phyloP scores from a whole-genome alignment of 2,113 vertebrate genomes.

The Lophius piscatorius region DNA sequence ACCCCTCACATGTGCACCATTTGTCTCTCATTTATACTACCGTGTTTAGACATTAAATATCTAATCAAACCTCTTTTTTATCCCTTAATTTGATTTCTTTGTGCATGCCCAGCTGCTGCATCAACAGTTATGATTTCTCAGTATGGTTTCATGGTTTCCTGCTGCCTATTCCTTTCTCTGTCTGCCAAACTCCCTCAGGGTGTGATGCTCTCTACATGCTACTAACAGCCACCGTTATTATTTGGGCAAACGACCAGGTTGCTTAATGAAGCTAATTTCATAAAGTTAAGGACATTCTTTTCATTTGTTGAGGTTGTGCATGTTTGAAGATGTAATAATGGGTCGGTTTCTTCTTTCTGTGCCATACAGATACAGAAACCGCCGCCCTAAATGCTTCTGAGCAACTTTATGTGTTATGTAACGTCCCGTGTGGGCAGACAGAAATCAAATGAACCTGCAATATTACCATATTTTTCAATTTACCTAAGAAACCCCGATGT shows the following conservation, averaged over 20 bases:
- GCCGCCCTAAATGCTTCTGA: no score
- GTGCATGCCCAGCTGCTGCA: slow-evolving; percentile 20
- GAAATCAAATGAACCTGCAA: not conserved
- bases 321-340: no score
- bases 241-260: not conserved
- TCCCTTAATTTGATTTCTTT: slow-evolving; percentile 18
- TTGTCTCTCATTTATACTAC: slow-evolving; percentile 3
- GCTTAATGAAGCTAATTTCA: slow-evolving; percentile 3
- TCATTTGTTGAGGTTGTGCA: not conserved
- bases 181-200: not conserved
- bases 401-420: no score
- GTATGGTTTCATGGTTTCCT: slow-evolving; percentile 5
- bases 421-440: not conserved
- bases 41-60: slow-evolving; percentile 14
- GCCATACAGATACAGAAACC: no score
- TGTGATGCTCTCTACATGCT: not conserved
- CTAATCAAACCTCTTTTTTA: slow-evolving; percentile 27
- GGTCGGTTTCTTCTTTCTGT: no score
- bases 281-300: not conserved
- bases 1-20: not conserved
- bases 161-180: not conserved
- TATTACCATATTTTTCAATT: slow-evolving; percentile 20
- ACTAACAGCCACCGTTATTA: not conserved
- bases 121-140: not conserved
- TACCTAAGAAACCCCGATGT: slow-evolving; percentile 15